These are phyloP conservation scores for Tipula lateralis DNA, from an alignment of 2,888 invertebrate species.

Conservation along the genomic window DNA sequence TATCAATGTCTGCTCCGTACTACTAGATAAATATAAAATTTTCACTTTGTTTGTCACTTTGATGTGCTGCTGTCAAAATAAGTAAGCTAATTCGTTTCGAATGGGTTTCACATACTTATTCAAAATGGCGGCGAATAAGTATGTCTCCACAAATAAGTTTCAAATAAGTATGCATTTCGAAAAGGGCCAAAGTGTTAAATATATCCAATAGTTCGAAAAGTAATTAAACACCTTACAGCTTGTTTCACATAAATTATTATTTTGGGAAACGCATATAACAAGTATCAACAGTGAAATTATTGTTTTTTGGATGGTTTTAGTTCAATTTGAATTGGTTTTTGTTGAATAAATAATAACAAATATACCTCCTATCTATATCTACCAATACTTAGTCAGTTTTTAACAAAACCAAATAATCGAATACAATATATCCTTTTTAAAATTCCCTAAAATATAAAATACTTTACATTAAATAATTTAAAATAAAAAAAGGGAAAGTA, in stretches of 20 bases:
- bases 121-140: no score
- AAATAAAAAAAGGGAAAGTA: background rate
- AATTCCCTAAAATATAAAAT: background rate
- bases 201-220: no score
- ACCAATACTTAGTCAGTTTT: background rate
- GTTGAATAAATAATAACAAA: background rate
- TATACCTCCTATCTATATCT: background rate
- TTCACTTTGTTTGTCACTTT: no score
- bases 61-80: no score
- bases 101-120: no score
- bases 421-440: background rate
- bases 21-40: no score
- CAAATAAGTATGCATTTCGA: no score
- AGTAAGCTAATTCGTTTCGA: no score
- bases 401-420: background rate
- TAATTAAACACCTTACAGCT: no score
- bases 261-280: background rate
- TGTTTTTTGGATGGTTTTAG: constrained; percentile 36
- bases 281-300: background rate
- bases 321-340: background rate
- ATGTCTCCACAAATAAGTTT: no score
- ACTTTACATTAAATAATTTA: background rate
- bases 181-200: no score
- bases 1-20: no score
- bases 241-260: background rate